Conservation (phyloP, 2,113 vertebrate species). For the Passer montanus region DNA sequence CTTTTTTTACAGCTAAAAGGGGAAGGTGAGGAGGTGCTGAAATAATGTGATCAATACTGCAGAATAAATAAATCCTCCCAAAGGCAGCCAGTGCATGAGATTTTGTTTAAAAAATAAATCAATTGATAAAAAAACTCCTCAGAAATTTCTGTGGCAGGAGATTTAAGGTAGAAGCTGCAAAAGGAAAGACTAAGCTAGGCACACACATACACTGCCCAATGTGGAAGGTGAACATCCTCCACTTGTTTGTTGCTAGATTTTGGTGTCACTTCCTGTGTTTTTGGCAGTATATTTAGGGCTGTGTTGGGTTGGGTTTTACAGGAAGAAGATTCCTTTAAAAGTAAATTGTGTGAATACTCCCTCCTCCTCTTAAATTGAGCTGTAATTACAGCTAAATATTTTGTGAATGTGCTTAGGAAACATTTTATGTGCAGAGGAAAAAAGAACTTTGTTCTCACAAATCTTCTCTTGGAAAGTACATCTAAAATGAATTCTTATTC, state of each 20-base stretch:
- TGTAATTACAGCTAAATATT: conserved; percentile 53
- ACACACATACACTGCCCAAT: background rate
- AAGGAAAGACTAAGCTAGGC: background rate
- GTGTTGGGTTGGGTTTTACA: background rate
- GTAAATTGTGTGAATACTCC: background rate
- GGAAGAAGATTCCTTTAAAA: conserved; percentile 4
- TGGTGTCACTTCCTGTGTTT: background rate
- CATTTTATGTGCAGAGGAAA: background rate
- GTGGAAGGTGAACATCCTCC: background rate
- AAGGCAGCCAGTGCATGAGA: background rate
- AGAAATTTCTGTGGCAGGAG: background rate
- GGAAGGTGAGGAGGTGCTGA: background rate
- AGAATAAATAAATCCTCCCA: background rate
- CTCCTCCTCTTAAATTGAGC: background rate
- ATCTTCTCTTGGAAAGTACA: conserved; percentile 14
- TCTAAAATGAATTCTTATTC: conserved; percentile 20
- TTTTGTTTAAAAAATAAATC: background rate
- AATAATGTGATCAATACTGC: background rate
- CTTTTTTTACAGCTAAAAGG: background rate
- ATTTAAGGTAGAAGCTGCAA: background rate
- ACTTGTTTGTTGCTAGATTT: background rate
- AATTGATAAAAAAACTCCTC: background rate
- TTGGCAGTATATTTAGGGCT: background rate
- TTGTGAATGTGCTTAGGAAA: conserved; percentile 24
- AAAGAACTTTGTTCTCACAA: background rate